These are phyloP conservation scores for Sebastes nivosus DNA, from an alignment of 2,797 vertebrate species.

Conservation along the genomic window DNA sequence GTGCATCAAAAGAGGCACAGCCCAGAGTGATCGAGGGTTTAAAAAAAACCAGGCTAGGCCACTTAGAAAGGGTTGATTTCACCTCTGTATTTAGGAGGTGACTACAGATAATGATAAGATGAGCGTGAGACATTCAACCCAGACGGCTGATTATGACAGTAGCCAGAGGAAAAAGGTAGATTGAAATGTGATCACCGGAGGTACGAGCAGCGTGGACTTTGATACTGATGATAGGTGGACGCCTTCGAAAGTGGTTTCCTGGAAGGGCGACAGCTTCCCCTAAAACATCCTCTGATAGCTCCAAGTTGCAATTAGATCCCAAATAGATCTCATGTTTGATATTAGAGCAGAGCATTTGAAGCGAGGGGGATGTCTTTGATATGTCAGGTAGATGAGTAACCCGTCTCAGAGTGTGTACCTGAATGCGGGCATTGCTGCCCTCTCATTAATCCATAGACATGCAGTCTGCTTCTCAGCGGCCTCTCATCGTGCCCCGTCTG, in stretches of 20 bases:
- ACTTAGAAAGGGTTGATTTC: slow-evolving; percentile 13
- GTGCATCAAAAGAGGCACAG: not conserved
- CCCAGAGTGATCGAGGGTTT: not conserved
- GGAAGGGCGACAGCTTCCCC: slow-evolving; percentile 13
- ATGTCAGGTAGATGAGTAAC: slow-evolving; percentile 48
- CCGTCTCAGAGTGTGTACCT: slow-evolving; percentile 10
- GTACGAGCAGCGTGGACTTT: slow-evolving; percentile 31
- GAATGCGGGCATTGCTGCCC: slow-evolving; percentile 29
- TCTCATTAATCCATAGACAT: slow-evolving; percentile 70
- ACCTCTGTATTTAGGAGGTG: slow-evolving; percentile 31
- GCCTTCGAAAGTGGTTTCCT: slow-evolving; percentile 47
- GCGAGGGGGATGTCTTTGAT: slow-evolving; percentile 48
- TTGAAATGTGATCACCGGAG: slow-evolving; percentile 55
- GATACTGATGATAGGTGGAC: slow-evolving; percentile 48
- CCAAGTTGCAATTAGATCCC: slow-evolving; percentile 31
- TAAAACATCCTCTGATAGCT: slow-evolving; percentile 5
- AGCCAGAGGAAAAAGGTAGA: slow-evolving; percentile 34
- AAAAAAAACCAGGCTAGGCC: not conserved
- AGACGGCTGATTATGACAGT: slow-evolving; percentile 38
- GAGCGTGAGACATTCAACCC: slow-evolving; percentile 17
- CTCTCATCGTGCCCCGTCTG: slow-evolving; percentile 19
- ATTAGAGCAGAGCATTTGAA: slow-evolving; percentile 31
- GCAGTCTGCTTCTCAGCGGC: slow-evolving; percentile 41
- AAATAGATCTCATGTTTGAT: slow-evolving; percentile 45
- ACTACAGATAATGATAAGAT: slow-evolving; percentile 47